Percentiles rank a stretch among this genome's conserved stretches.
Evolutionary conservation across 2,888 invertebrate genomes (phyloP).

Genomic region (Ptilodon capucinus): DNA sequence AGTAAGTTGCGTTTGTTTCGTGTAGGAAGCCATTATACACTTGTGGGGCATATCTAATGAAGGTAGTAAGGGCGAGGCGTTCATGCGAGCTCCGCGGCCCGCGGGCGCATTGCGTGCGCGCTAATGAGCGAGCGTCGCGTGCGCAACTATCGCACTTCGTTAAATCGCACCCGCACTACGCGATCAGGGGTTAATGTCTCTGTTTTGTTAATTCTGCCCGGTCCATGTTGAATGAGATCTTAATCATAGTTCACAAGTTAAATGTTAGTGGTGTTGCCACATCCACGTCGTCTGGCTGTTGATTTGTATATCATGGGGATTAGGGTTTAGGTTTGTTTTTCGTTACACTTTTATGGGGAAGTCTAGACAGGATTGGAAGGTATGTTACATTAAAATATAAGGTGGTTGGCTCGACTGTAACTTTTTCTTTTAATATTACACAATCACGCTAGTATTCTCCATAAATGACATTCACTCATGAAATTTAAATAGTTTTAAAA

Average conservation of each 20-base stretch:
- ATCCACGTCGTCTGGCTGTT: not conserved
- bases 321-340: no score
- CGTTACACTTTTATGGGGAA: no score
- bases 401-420: no score
- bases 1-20: constrained; percentile 35
- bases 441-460: no score
- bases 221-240: constrained; percentile 28
- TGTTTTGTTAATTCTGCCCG: constrained; percentile 48
- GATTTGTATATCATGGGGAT: not conserved
- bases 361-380: no score
- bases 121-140: constrained; percentile 76
- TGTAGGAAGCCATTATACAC: constrained; percentile 56
- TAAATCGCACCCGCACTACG: constrained; percentile 67
- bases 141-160: constrained; percentile 66
- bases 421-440: no score
- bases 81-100: constrained; percentile 23
- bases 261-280: constrained; percentile 5
- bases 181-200: constrained; percentile 47
- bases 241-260: constrained; percentile 14
- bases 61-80: constrained; percentile 43
- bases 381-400: no score
- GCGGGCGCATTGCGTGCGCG: constrained; percentile 61
- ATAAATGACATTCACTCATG: no score
- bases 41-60: constrained; percentile 60
- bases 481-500: no score